Conservation (phyloP, 2,113 vertebrate genomes). For the Baryphthengus martii region DNA sequence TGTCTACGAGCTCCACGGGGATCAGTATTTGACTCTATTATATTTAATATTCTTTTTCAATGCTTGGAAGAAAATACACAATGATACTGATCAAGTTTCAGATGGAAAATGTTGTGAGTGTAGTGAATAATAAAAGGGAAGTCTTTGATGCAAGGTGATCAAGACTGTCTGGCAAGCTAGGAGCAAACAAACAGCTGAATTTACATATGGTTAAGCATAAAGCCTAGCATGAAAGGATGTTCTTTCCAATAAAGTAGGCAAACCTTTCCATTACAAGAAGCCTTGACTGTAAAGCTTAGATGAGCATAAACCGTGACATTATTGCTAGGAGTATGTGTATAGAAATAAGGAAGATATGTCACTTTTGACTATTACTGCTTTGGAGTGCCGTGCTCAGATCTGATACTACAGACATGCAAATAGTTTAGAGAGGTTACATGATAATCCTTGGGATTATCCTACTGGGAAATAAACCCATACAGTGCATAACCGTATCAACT, state of each 20-base stretch:
- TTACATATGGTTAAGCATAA: not conserved
- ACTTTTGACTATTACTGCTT: not conserved
- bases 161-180: not conserved
- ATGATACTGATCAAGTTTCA: not conserved
- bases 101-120: not conserved
- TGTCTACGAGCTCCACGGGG: not conserved
- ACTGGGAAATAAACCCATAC: not conserved
- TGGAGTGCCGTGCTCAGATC: not conserved
- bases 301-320: not conserved
- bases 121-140: not conserved
- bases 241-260: not conserved
- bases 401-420: accelerated
- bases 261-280: not conserved
- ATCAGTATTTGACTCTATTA: not conserved
- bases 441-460: not conserved
- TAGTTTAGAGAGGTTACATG: not conserved
- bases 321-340: not conserved
- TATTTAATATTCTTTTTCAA: not conserved
- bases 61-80: not conserved
- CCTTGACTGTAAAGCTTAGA: not conserved
- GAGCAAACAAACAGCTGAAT: not conserved
- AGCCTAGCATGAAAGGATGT: not conserved
- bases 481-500: not conserved
- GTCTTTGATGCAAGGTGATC: not conserved
- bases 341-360: not conserved